Base-by-base conservation (phyloP, 2,113 vertebrate species). In the Zosterops hypoxanthus region DNA sequence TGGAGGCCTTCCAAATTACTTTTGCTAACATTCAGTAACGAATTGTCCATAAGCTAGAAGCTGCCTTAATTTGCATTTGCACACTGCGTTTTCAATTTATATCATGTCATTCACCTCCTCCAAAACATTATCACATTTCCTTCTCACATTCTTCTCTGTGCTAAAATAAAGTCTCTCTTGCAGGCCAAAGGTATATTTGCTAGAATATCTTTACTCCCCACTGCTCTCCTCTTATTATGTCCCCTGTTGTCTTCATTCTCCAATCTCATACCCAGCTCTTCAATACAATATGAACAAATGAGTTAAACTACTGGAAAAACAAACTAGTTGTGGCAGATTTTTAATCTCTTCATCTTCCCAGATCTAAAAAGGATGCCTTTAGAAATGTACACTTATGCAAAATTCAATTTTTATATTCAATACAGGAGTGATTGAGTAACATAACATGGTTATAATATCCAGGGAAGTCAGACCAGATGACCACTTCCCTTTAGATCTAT, bases 71-170 rank as follows among this genome's bases (percentile, higher is more conserved):
- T 78, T 93, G 87, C 87, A 80, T 73, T 92, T 91, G 79, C 50
- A 80, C 47, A 65, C 55, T 85, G 71, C 61, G 71, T 79, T 91
- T 93, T 81, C 77, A 84, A 76, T 84, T 92, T 89, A 12, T 46
- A 64, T 68, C 86, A 28, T 41, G 84, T 76, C 81, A 72, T 92
- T 95, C 89, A 91, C 91, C 81, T 97, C 95, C 93, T 91, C 96
- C 81, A 29, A 75, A 89, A 72, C 72, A 72, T 42, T 53, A 94
- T 29, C 89, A 91, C 92, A 92, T 92, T 89, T 86, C 81, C 63
- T 90, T 94, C 94, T 96, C 92, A 91, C 77, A 71, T 75, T 89
- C 49, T 82, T 75, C 36, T 63, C 34, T 52, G 41, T 75, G 64
- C 76, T 95, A 88, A 96, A 95, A 88, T 80, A 82, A 94, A 85